Conservation (phyloP, 2,113 vertebrate species). For the Leptobrachium leishanense region DNA sequence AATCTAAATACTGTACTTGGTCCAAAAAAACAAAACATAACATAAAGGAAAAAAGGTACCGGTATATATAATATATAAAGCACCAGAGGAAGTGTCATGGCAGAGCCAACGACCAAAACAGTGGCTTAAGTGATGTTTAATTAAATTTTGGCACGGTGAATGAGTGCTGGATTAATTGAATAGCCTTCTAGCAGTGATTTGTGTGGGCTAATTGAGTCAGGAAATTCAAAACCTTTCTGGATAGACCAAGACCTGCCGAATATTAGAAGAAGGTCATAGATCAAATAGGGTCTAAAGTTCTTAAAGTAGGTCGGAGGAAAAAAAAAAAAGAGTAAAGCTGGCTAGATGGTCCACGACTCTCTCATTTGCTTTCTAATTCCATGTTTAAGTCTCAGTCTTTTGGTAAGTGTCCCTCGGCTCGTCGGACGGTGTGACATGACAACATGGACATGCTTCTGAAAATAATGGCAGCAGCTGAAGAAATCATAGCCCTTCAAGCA, state of each 20-base stretch:
- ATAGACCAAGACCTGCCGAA: neutral
- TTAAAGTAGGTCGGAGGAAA: neutral
- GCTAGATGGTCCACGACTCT: conserved; percentile 3
- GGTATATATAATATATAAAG: no score
- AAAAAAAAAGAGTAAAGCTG: conserved; percentile 3
- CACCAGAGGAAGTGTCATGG: no score
- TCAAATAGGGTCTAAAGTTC: conserved; percentile 13
- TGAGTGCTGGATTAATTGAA: neutral
- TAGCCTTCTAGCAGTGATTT: neutral
- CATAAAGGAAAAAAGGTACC: no score
- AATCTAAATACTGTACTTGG: no score
- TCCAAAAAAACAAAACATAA: no score
- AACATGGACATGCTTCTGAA: conserved; percentile 41
- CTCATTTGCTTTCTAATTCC: conserved; percentile 29
- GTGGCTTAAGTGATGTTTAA: neutral
- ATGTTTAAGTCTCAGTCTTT: conserved; percentile 11
- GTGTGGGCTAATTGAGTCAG: neutral
- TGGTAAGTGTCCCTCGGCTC: conserved; percentile 23
- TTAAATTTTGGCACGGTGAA: neutral
- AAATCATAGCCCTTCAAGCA: conserved; percentile 44
- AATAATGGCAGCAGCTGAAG: conserved; percentile 50
- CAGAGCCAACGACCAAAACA: no score
- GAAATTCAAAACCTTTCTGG: neutral
- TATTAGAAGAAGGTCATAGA: conserved; percentile 30
- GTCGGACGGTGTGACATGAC: conserved; percentile 36